Evolutionary conservation across 2,888 invertebrate genomes (phyloP), one percentile per base, ranked within the genome.

Genomic region (Lasioglossum malachurum): DNA sequence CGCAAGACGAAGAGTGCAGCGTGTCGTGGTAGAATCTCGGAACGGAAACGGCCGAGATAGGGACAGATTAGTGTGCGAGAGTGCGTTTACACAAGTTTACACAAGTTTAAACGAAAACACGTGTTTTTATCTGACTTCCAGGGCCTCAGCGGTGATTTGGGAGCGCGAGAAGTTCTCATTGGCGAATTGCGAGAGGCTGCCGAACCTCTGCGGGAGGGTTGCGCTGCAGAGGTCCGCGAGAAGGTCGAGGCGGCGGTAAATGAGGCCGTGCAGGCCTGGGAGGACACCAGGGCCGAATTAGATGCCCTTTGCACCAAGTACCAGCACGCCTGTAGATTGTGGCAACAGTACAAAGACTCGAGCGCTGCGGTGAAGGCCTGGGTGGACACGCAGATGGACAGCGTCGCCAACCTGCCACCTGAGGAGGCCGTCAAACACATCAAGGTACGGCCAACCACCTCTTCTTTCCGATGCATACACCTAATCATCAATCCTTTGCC

Each of bases 301-400:
- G 97, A 97, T 90, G 97, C 97, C 91, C 96, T 98, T 90, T 98
- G 98, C 95, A 97, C 96, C 92, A 96, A 96, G 96, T 98, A 98
- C 96, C 97, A 98, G 94, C 97, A 97, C 94, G 98, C 98, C 5
- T 98, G 98, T 81, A 97, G 97, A 75, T 96, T 98, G 84, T 98
- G 98, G 98, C 96, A 97, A 93, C 97, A 97, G 86, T 98, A 98
- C 96, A 96, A 97, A 64, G 97, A 98, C 94, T 97, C 98, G 14
- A 97, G 97, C 81, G 97, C 97, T 72, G 96, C 97, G 46, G 97
- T 98, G 86, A 97, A 97, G 88, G 97, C 96, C 90, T 98, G 97
- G 96, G 97, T 97, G 71, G 98, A 98, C 94, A 96, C 97, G 93
- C 97, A 97, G 95, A 97, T 98, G 96, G 97, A 97, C 90, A 96